Conservation (phyloP, 2,888 invertebrate species). For the Caenorhabditis sinica region DNA sequence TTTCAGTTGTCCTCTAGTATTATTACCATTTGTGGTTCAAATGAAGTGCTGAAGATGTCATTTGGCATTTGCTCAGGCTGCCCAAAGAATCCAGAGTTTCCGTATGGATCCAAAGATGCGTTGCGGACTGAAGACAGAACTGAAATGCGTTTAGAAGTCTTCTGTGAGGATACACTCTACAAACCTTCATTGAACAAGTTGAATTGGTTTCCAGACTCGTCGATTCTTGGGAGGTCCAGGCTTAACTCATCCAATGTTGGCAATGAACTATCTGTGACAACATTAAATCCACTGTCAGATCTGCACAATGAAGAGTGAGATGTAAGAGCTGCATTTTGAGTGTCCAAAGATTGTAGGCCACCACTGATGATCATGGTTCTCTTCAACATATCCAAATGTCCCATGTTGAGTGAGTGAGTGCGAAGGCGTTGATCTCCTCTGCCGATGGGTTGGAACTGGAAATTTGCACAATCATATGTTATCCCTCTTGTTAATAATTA, state of each 20-base stretch:
- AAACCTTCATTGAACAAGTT: slow-evolving; percentile 55
- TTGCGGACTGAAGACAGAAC: slow-evolving; percentile 72
- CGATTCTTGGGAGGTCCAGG: slow-evolving; percentile 74
- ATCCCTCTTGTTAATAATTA: neutral
- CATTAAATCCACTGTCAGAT: slow-evolving; percentile 75
- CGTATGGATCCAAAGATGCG: slow-evolving; percentile 64
- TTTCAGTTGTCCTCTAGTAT: too few relatives aligned
- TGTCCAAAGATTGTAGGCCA: slow-evolving; percentile 23
- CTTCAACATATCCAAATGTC: slow-evolving; percentile 71
- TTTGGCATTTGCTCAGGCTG: slow-evolving; percentile 34
- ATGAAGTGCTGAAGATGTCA: slow-evolving; percentile 49
- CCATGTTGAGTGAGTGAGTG: slow-evolving; percentile 77
- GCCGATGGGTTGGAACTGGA: slow-evolving; percentile 58
- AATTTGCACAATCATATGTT: neutral
- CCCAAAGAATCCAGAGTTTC: slow-evolving; percentile 34
- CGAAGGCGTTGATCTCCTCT: slow-evolving; percentile 67
- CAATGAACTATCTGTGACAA: slow-evolving; percentile 62
- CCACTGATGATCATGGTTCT: slow-evolving; percentile 57
- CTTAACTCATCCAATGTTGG: slow-evolving; percentile 74
- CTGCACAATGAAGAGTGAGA: slow-evolving; percentile 72
- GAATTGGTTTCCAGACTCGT: slow-evolving; percentile 59
- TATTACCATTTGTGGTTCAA: slow-evolving; percentile 49
- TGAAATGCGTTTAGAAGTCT: slow-evolving; percentile 31
- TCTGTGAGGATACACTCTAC: neutral
- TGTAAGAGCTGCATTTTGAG: slow-evolving; percentile 65